Evolutionary conservation across 1,140 invertebrate genomes (phyloP).

Genomic region (Rhagoletis pomonella): DNA sequence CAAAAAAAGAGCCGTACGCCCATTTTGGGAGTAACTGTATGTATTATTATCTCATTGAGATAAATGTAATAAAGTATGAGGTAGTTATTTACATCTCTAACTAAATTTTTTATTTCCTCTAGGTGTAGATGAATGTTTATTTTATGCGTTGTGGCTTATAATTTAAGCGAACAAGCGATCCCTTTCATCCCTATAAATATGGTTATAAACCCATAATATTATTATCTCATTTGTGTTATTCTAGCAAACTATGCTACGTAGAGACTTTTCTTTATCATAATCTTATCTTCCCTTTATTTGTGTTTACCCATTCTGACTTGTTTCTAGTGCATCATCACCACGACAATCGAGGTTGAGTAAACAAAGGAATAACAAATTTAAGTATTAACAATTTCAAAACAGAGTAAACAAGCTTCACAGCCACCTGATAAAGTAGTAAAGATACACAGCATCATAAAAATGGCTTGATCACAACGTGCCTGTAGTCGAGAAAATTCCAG

Average conservation of each 20-base stretch:
- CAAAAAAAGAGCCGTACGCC: too few species aligned
- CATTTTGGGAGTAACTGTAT: too few species aligned
- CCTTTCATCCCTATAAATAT: background rate
- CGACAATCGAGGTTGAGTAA: constrained; percentile 22
- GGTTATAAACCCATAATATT: background rate
- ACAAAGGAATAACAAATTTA: constrained; percentile 23
- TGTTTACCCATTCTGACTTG: constrained; percentile 38
- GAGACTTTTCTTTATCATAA: constrained; percentile 7
- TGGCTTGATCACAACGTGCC: background rate
- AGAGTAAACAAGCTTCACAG: background rate
- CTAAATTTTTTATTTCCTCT: background rate
- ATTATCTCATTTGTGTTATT: background rate
- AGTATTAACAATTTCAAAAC: constrained; percentile 27
- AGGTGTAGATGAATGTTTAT: background rate
- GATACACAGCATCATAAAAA: constrained; percentile 66
- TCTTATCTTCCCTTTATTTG: constrained; percentile 34
- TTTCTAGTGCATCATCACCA: constrained; percentile 46
- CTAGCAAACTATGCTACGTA: background rate
- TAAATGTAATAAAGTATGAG: too few species aligned
- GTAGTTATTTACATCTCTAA: background rate
- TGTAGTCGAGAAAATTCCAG: background rate
- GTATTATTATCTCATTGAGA: too few species aligned
- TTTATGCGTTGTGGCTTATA: background rate
- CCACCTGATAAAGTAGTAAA: constrained; percentile 60
- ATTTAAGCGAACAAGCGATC: background rate